Conservation (phyloP, 2,888 invertebrate species). For the Plebejus argus region DNA sequence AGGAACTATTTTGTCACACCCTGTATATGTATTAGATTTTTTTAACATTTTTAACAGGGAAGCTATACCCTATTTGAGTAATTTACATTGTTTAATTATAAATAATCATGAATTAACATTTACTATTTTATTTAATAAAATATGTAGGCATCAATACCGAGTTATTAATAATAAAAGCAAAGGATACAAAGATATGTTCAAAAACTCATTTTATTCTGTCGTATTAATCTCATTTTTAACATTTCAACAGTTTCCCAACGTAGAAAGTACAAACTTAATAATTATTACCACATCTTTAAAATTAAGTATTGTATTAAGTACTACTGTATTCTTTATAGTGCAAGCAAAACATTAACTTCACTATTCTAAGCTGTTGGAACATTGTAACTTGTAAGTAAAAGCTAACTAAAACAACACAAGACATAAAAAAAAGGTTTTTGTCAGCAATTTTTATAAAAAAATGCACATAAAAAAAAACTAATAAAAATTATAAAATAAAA, state of each 20-base stretch:
- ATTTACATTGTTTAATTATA: no score
- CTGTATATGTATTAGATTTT: no score
- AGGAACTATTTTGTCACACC: no score
- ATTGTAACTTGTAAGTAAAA: neutral
- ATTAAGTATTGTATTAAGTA: neutral
- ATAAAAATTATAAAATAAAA: neutral
- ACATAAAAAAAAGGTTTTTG: neutral
- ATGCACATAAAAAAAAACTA: neutral
- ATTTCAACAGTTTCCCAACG: conserved; percentile 8
- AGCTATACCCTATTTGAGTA: no score
- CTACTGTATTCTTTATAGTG: neutral
- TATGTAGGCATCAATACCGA: no score
- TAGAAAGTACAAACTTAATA: conserved; percentile 24
- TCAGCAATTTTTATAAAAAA: neutral
- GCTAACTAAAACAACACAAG: neutral
- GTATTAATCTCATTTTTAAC: conserved; percentile 2
- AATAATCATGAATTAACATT: no score
- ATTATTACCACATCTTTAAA: neutral
- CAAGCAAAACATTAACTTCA: neutral
- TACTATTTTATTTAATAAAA: no score
- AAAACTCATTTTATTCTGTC: conserved; percentile 12
- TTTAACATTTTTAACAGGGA: no score
- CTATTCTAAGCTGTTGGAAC: neutral
- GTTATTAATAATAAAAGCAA: neutral
- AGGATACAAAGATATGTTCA: conserved; percentile 2